Base-by-base conservation (phyloP, 2,113 vertebrate species). In the Gallinago jamesoni region DNA sequence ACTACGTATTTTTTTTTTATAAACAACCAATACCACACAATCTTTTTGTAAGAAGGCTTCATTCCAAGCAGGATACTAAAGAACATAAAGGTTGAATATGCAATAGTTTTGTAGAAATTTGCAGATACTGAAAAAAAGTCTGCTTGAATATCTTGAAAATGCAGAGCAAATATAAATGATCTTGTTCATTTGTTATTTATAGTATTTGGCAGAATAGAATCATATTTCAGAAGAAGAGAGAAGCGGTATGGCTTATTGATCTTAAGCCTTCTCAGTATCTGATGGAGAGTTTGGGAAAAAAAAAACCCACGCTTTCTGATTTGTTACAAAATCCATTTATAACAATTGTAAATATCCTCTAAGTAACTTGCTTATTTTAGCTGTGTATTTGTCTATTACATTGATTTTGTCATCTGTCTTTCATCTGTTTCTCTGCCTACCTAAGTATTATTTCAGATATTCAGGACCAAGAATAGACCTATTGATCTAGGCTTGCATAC, bases 1-100 rank as follows among this genome's bases (percentile, higher is more conserved):
- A 69, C 3, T 76, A 28, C 27, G 24, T 89, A 66, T 85, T 95
- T 95, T 94, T 94, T 87, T 33, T 75, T 94, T 85, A 67, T 55
- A 93, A 94, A 73, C 14, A 89, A 94, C 63, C 57, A 67, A 64
- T 45, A 30, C 4, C 0, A 0, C 15, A 56, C 7, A 90, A 60
- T 31, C 37, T 81, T 87, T 91, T 83, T 64, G 20, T 47, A 25
- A 80, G 37, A 80, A 83, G 19, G 12, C 6, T 90, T 91, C 14
- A 41, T 79, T 70, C 12, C 81, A 53, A 82, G 35, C 15, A 69
- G 28, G 19, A 35, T 50, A 47, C 50, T 55, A 78, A 83, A 87
- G 9, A 19, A 66, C 12, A 70, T 9, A 50, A 53, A 52, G 11
- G 20, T 30, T 84, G 45, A 68, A 23, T 10, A 7, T n/a, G 28